Evolutionary conservation across 1,140 invertebrate species (phyloP).

Genomic region (Habropoda laboriosa): DNA sequence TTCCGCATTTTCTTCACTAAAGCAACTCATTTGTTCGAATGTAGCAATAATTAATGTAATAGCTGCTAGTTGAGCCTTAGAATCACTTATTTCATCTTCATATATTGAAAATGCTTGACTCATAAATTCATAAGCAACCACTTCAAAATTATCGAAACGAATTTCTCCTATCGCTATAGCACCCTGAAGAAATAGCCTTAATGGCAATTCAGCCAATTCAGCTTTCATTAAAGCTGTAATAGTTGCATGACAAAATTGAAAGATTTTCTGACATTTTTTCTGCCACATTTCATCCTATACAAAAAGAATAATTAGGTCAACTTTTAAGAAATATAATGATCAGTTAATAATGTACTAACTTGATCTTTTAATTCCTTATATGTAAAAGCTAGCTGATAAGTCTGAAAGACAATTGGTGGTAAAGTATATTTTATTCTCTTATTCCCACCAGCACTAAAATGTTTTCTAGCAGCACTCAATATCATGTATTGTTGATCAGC

Average conservation of each 20-base stretch:
- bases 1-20: slow-evolving; percentile 98
- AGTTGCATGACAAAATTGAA: slow-evolving; percentile 98
- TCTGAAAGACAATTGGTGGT: slow-evolving; percentile 98
- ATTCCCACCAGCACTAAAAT: slow-evolving; percentile 93
- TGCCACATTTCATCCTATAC: slow-evolving; percentile 97
- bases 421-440: slow-evolving; percentile 94
- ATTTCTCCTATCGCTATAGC: slow-evolving; percentile 96
- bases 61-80: slow-evolving; percentile 97
- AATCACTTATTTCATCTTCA: slow-evolving; percentile 99
- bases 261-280: slow-evolving; percentile 98
- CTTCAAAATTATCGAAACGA: slow-evolving; percentile 96
- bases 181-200: slow-evolving; percentile 97
- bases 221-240: slow-evolving; percentile 96
- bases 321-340: neutral
- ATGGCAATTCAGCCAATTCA: slow-evolving; percentile 94
- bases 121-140: slow-evolving; percentile 98
- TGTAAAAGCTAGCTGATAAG: slow-evolving; percentile 93
- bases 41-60: slow-evolving; percentile 98
- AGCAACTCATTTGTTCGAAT: slow-evolving; percentile 96
- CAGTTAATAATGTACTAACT: slow-evolving; percentile 79
- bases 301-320: neutral
- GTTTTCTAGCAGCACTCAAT: slow-evolving; percentile 92
- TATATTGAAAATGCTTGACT: slow-evolving; percentile 99
- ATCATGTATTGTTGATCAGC: slow-evolving; percentile 97
- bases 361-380: slow-evolving; percentile 90